Base-by-base conservation (phyloP, 2,113 vertebrate genomes). In the Perca schrenkii region DNA sequence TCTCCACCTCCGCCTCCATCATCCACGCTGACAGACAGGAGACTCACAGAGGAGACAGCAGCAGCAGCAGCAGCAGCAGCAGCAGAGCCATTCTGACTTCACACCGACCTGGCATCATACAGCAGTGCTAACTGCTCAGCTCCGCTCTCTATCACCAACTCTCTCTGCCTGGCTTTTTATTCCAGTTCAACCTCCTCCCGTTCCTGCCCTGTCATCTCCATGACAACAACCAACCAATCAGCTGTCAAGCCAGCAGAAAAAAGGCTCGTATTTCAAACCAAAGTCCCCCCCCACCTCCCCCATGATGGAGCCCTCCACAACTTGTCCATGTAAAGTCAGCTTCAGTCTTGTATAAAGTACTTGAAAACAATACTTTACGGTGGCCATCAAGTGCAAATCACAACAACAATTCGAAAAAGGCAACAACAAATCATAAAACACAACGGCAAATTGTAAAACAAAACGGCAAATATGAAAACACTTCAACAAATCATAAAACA, bases 171-270 rank as follows among this genome's bases (percentile, higher is more conserved):
- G 77, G n/a, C 73, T 83, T 86, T 86, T 86, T 54, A 72, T 74
- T 80, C 64, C 50, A 46, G 56, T 62, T 57, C 69, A 63, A 49
- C 71, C 73, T 67, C 67, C 79, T 77, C 80, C 49, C 74, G 52
- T 69, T 84, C 60, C 78, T 46, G 43, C 71, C 75, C 87, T 22
- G 16, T 54, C 19, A 36, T 93, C 85, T 81, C 94, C 91, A 93
- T 91, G 93, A 75, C 91, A 92, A 94, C 90, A 17, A 16, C 28
- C 47, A 76, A 53, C 86, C 77, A 91, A 85, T 87, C 76, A 80
- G 58, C 77, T 64, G 69, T 40, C 40, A 54, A 58, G 72, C 22
- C 31, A 17, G 58, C 22, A 50, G n/a, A 5, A 36, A 19, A 17
- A 17, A 36, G 5, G 34, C 57, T 7, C 5, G 5, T 58, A 36